Base-by-base conservation (phyloP, 2,113 vertebrate species). In the Oceanites oceanicus region DNA sequence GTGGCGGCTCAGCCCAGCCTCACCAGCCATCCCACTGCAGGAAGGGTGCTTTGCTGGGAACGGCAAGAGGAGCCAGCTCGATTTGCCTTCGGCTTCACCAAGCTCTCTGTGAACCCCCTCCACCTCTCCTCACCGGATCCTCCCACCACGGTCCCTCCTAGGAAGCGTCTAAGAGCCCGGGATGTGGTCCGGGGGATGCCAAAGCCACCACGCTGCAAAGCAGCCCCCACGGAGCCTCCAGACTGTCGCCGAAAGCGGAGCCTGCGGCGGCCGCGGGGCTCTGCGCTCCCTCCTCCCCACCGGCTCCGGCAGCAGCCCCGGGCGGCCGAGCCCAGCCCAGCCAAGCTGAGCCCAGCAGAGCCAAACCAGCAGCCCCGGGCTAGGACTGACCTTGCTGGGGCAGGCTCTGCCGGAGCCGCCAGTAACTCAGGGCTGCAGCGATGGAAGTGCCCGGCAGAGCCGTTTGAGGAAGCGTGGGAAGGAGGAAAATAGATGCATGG, bases 381-480 rank as follows among this genome's bases (percentile, higher is more conserved):
- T 26, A 56, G 63, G 30, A 56, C 30, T 66, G 91, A 92, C 93
- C 93, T 95, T 44, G 62, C 45, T 12, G 16, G 0, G 36, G 13
- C 34, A 21, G 21, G 65, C 65, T 29, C 52, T 34, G 84, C 27
- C 1, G 2, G 55, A n/a, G 62, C 38, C 7, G 4, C 4, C 3
- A 32, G n/a, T 27, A 53, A 38, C 36, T 11, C 32, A 2, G 27
- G 58, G 58, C 73, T 38, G 36, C 66, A 32, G 26, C 23, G 8
- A 21, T 4, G 44, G 18, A 19, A 34, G 34, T 0, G 44, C 50
- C n/a, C 2, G 6, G 67, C 74, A 44, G 25, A 52, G 34, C 22
- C 19, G 2, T 2, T 0, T 5, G n/a, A 42, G 40, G 65, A 38
- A 36, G n/a, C 10, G 1, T 2, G 3, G 3, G 26, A 29, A 70